These are phyloP conservation scores for Apteryx mantelli DNA, from an alignment of 2,113 vertebrate genomes.

Conservation along the genomic window DNA sequence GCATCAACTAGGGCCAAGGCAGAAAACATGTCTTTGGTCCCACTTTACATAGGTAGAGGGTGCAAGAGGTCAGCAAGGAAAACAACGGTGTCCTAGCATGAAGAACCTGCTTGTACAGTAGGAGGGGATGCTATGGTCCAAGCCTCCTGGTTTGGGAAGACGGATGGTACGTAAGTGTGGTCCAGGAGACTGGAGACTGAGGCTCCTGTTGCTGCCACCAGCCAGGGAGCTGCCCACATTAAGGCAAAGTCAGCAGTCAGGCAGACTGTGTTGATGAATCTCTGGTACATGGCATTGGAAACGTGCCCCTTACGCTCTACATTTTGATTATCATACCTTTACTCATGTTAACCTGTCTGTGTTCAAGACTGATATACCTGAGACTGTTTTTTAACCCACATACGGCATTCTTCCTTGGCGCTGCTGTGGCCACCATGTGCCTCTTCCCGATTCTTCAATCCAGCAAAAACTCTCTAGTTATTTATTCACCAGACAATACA, in stretches of 20 bases:
- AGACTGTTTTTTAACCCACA: background rate
- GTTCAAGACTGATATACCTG: background rate
- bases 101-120: background rate
- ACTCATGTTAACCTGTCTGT: background rate
- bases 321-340: background rate
- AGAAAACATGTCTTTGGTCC: background rate
- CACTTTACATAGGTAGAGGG: background rate
- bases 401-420: background rate
- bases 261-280: background rate
- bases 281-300: background rate
- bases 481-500: conserved; percentile 72
- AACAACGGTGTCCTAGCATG: background rate
- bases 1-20: accelerated
- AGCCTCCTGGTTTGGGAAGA: accelerated
- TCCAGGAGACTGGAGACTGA: background rate
- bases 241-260: background rate
- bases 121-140: background rate
- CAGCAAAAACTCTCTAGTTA: conserved; percentile 29
- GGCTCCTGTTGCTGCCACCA: too few species aligned
- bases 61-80: background rate
- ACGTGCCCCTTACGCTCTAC: background rate
- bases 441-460: background rate
- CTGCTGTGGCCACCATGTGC: background rate
- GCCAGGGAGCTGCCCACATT: background rate
- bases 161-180: accelerated